Evolutionary conservation across 2,888 invertebrate species (phyloP).

Genomic region (Orgyia antiqua): DNA sequence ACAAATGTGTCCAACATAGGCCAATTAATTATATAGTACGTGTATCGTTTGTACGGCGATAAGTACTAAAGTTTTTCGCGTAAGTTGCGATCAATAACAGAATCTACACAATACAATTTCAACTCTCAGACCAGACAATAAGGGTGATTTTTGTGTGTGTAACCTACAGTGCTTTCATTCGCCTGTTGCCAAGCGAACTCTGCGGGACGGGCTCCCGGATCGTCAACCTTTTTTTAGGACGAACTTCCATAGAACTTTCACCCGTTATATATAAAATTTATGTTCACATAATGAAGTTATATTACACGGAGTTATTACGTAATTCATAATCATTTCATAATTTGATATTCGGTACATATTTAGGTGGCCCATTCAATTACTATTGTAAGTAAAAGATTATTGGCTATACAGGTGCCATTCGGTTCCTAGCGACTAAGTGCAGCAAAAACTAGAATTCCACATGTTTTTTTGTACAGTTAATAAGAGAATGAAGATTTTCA

Average conservation of each 20-base stretch:
- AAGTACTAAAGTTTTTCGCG: constrained; percentile 71
- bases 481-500: too few species aligned
- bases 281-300: neutral
- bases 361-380: too few species aligned
- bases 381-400: too few species aligned
- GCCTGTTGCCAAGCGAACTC: constrained; percentile 66
- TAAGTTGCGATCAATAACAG: constrained; percentile 70
- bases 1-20: constrained; percentile 9
- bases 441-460: too few species aligned
- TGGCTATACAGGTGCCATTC: too few species aligned
- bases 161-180: constrained; percentile 47
- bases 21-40: constrained; percentile 61
- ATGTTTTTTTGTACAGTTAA: too few species aligned
- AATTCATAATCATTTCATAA: neutral
- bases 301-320: neutral
- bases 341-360: too few species aligned
- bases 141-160: constrained; percentile 23
- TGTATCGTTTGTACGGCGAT: constrained; percentile 58
- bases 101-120: constrained; percentile 17
- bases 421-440: too few species aligned
- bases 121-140: rapidly evolving
- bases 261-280: constrained; percentile 26
- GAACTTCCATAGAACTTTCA: constrained; percentile 55
- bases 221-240: constrained; percentile 68
- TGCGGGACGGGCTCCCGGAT: constrained; percentile 45